phyloP scores from a whole-genome alignment of 2,113 vertebrate genomes.

The Pontoporia blainvillei region DNA sequence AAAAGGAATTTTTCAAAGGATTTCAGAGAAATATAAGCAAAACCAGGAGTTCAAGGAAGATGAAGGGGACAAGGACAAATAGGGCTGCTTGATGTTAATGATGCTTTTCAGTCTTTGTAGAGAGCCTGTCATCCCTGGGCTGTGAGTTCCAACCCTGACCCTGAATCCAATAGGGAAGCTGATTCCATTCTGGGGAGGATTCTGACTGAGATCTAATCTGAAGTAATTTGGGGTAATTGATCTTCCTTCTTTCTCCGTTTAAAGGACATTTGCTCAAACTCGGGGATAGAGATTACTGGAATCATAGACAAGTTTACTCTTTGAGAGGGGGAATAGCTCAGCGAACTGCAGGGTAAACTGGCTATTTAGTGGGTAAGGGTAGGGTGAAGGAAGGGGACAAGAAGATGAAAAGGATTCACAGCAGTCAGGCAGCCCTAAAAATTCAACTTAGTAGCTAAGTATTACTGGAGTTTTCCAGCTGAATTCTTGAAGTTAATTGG shows the following conservation, averaged over 20 bases:
- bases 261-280: neutral
- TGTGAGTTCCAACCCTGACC: neutral
- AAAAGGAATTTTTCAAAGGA: slow-evolving; percentile 30
- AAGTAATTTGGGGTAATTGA: neutral
- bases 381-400: neutral
- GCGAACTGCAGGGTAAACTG: neutral
- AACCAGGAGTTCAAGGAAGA: neutral
- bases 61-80: neutral
- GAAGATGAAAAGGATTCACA: neutral
- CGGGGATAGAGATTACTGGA: neutral
- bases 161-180: neutral
- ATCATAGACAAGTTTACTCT: neutral
- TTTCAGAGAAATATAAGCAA: slow-evolving; percentile 35
- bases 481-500: neutral
- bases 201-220: neutral
- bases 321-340: neutral
- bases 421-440: neutral
- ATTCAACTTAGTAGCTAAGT: neutral
- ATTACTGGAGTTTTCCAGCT: neutral
- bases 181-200: neutral
- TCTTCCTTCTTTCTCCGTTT: neutral
- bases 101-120: neutral
- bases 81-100: neutral
- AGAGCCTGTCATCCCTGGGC: neutral
- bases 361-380: neutral